Conservation (phyloP, 1,140 invertebrate genomes). For the Venturia canescens region DNA sequence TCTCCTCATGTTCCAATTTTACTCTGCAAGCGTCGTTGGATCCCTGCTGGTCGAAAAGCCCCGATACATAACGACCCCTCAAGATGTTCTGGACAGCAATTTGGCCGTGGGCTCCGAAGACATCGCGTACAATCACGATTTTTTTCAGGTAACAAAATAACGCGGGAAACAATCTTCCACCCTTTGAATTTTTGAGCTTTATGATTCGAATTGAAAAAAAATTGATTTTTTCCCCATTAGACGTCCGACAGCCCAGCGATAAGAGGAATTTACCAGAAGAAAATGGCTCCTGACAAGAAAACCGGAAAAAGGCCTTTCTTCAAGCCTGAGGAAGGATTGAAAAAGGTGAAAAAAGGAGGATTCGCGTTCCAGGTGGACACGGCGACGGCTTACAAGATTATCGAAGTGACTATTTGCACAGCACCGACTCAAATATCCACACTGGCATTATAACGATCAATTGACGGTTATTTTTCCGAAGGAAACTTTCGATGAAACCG, state of each 20-base stretch:
- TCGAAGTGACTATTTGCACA: conserved; percentile 65
- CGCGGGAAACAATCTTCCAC: conserved; percentile 42
- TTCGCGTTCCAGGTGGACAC: conserved; percentile 82
- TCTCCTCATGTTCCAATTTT: conserved; percentile 83
- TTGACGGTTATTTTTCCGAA: conserved; percentile 44
- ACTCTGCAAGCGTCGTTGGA: conserved; percentile 85
- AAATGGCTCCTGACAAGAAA: conserved; percentile 68
- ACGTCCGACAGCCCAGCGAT: conserved; percentile 79
- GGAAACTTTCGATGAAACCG: conserved; percentile 78
- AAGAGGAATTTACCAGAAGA: conserved; percentile 76
- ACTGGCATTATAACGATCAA: conserved; percentile 4
- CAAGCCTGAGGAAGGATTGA: conserved; percentile 71
- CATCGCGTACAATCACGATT: conserved; percentile 80
- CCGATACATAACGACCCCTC: conserved; percentile 80
- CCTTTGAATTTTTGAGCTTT: conserved; percentile 19
- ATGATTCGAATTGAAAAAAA: not conserved
- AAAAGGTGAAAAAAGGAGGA: conserved; percentile 71
- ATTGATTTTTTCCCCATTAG: no score
- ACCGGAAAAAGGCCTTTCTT: conserved; percentile 54
- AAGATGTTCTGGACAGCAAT: conserved; percentile 81
- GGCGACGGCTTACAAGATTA: conserved; percentile 80
- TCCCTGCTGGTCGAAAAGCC: conserved; percentile 82
- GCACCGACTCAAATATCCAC: not conserved
- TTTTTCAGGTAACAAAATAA: conserved; percentile 77
- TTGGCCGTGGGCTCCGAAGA: conserved; percentile 81